Base-by-base conservation (phyloP, 53 echinoderm and acorn worm genomes). In the Crossaster papposus region DNA sequence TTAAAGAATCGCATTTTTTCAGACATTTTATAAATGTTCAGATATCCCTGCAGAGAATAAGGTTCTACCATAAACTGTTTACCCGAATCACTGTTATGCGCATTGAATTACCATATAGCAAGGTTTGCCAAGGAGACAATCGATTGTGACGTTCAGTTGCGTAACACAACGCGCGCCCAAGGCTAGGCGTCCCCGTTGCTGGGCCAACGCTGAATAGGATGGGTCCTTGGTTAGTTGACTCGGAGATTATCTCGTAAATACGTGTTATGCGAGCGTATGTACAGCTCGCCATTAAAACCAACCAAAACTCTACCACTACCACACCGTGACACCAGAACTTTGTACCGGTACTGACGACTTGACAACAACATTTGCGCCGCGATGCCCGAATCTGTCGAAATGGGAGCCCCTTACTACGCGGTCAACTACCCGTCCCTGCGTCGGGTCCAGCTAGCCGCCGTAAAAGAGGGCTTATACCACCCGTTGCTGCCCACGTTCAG, bases 401-500 rank as follows among this genome's bases (percentile, higher is more conserved):
- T 91, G 20, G 80, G 64, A 23, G 89, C 90, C 6, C 94, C 94
- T 9, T 87, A 83, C 22, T 94, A 94, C 86, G 92, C 92, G 76
- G 54, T 77, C 6, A 86, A 90, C 54, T 94, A 94, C 83, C 94
- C 94, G 1, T 86, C 94, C 1, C 78, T 94, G 14, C 52, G 89
- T 44, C 81, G 88, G 84, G 93, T 95, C 12, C 92, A 95, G 77
- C 89, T 95, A 44, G 95, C 95, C 12, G 94, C 95, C 9, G 95
- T 95, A 13, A 97, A 97, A 77, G 97, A 95, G 81, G 95, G 97
- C 20, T 80, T 97, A 14, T 97, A 94, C 64, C 97, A 97, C 83
- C 95, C 97, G 15, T 81, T 86, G 20, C 90, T 97, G 8, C 97
- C 97, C 30, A 97, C 95, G 2, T 97, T 97, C 58, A 89, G 97